Conservation (phyloP, 2,888 invertebrate species). For the Hypercompe scribonia region DNA sequence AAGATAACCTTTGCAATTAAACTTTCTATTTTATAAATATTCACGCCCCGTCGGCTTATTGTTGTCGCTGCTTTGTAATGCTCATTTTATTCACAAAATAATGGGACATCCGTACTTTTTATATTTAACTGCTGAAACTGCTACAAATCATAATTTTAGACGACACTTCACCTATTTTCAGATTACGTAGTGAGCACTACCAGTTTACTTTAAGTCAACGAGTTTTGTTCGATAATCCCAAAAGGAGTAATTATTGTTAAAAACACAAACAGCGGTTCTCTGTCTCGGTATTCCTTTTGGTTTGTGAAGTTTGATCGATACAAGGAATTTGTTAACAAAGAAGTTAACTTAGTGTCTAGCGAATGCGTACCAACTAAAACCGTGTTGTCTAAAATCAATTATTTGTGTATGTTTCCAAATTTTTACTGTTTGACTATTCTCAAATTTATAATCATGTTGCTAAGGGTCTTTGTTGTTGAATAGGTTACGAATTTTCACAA, state of each 20-base stretch:
- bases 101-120: conserved; percentile 36
- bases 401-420: no score
- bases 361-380: background rate
- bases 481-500: no score
- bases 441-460: no score
- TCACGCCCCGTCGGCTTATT: conserved; percentile 54
- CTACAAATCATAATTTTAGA: conserved; percentile 22
- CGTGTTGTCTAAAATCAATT: background rate
- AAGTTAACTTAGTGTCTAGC: no score
- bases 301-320: background rate
- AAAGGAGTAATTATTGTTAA: background rate
- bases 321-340: background rate
- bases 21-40: conserved; percentile 54
- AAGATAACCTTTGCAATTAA: conserved; percentile 53
- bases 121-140: conserved; percentile 33
- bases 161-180: background rate
- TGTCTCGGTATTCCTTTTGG: background rate
- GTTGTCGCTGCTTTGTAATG: conserved; percentile 47
- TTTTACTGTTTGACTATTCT: no score
- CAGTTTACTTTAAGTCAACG: background rate
- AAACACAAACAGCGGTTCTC: background rate
- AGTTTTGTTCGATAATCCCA: background rate
- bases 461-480: no score
- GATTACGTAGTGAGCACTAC: background rate
- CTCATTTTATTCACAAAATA: conserved; percentile 56